Evolutionary conservation across 2,797 vertebrate species (phyloP).

Genomic region (Cynopterus sphinx): DNA sequence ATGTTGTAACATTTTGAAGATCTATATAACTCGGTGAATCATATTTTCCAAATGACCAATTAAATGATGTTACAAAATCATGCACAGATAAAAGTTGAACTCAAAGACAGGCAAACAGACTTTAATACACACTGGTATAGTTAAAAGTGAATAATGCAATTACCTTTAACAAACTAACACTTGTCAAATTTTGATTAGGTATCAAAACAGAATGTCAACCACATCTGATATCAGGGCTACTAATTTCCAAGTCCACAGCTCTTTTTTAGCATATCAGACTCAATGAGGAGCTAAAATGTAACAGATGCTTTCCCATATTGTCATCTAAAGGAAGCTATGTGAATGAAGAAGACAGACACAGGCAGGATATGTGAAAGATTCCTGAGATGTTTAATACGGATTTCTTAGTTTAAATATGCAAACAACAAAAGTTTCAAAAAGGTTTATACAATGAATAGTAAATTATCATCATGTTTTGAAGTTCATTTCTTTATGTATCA

Average conservation of each 20-base stretch:
- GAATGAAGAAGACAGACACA: neutral
- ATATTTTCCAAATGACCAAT: constrained; percentile 13
- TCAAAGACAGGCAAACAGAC: neutral
- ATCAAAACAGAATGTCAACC: neutral
- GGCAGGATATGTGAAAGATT: neutral
- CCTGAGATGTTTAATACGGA: neutral
- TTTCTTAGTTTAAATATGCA: constrained; percentile 1
- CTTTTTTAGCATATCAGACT: neutral
- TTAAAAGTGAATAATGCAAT: constrained; percentile 22
- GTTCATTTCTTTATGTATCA: neutral
- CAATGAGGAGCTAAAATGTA: neutral
- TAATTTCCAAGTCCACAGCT: neutral
- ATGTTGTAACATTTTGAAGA: constrained; percentile 21
- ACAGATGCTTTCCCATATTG: neutral
- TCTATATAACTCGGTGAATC: neutral
- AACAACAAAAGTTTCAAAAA: constrained; percentile 7
- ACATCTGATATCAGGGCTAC: neutral
- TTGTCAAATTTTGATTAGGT: constrained; percentile 28
- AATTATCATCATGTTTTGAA: neutral
- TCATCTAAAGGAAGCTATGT: neutral
- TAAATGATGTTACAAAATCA: constrained; percentile 19
- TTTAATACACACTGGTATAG: neutral
- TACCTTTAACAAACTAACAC: neutral
- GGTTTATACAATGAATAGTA: neutral
- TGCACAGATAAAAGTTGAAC: neutral